phyloP scores from a whole-genome alignment of 2,888 invertebrate species.

The Drosophila gaucha region DNA sequence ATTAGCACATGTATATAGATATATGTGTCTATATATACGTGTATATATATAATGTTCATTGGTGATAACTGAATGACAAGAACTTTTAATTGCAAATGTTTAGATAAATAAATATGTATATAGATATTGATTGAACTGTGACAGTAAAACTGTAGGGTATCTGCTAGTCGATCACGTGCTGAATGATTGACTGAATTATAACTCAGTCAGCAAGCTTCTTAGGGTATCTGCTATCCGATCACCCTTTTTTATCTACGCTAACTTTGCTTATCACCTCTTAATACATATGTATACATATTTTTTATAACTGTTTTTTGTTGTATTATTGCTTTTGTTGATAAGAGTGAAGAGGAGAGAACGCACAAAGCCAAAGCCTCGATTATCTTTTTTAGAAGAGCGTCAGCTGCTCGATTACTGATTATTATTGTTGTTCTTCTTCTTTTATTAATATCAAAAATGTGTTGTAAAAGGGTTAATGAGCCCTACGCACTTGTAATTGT shows the following conservation, averaged over 20 bases:
- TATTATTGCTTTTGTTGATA: constrained; percentile 2
- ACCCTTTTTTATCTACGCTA: neutral
- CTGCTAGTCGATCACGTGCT: neutral
- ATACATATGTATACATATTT: constrained; percentile 6
- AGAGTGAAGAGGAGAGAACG: neutral
- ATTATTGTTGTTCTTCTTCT: neutral
- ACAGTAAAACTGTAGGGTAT: neutral
- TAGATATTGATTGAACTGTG: neutral
- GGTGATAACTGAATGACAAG: constrained; percentile 1
- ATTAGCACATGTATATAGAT: neutral
- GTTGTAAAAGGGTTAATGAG: constrained; percentile 3
- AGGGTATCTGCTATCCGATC: neutral
- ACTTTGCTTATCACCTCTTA: neutral
- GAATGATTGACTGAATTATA: neutral
- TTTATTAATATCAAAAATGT: neutral
- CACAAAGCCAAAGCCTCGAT: neutral
- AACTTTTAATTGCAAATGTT: neutral
- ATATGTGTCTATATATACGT: neutral
- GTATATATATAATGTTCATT: neutral
- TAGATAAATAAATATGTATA: neutral
- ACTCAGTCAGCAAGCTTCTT: neutral
- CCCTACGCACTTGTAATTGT: constrained; percentile 3
- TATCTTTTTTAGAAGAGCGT: constrained; percentile 1
- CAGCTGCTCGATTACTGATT: constrained; percentile 3
- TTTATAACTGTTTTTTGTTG: too few relatives aligned